phyloP scores from a whole-genome alignment of 2,113 vertebrate genomes.

The Galemys pyrenaicus region DNA sequence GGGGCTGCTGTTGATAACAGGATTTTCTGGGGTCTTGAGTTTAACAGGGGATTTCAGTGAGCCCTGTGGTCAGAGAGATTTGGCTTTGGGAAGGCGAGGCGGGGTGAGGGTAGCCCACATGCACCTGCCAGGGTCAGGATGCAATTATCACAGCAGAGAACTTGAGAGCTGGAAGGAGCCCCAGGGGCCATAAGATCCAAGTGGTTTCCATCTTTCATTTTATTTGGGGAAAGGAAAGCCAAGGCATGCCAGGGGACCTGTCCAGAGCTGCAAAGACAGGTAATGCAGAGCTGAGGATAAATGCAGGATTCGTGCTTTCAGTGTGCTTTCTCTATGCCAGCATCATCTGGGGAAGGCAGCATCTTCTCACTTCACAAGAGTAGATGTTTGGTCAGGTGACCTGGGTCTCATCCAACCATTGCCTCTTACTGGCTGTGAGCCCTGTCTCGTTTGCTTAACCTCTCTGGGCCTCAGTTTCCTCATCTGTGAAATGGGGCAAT shows the following conservation, averaged over 20 bases:
- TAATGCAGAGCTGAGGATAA: not conserved
- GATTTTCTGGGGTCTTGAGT: not conserved
- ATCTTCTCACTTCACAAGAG: not conserved
- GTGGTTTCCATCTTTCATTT: constrained; percentile 18
- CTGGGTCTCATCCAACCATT: not conserved
- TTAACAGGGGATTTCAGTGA: not conserved
- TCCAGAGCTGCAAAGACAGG: not conserved
- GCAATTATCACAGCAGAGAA: constrained; percentile 36
- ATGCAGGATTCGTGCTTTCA: not conserved
- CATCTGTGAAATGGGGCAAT: not conserved
- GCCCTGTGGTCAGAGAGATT: not conserved
- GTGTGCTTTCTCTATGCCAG: not conserved
- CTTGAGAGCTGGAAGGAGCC: not conserved
- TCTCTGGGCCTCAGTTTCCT: not conserved
- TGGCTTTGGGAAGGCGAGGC: not conserved
- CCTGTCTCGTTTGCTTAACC: not conserved
- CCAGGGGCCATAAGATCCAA: not conserved
- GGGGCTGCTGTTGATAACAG: constrained; percentile 48
- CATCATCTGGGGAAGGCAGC: not conserved
- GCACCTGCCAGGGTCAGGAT: not conserved
- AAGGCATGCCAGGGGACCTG: not conserved
- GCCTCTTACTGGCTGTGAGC: not conserved
- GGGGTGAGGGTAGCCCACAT: not conserved
- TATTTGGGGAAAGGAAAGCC: not conserved
- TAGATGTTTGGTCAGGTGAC: not conserved